Base-by-base conservation (phyloP, 2,888 invertebrate species). In the Heliconius cydno region DNA sequence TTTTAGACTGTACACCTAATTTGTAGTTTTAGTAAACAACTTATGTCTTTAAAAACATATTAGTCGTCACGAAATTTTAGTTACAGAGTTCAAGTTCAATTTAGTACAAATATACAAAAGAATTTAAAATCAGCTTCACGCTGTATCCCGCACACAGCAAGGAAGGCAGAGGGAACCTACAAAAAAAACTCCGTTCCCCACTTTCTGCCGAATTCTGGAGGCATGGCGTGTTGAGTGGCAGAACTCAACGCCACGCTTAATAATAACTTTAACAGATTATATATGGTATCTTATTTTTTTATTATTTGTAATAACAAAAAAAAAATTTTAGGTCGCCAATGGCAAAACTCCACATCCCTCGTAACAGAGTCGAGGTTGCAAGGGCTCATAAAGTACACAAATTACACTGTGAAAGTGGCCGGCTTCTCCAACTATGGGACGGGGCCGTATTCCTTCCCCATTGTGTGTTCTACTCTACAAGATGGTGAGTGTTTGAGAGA, bases 351-450 rank as follows among this genome's bases (percentile, higher is more conserved):
- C 38, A 95, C 95, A 6, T 97, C 97, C 7, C 96, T 97, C 22
- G 97, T 97, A 87, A 96, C 97, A 76, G 97, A 98, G 89, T 96
- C 97, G 13, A 97, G 97, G 85, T 91, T 98, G 77, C 97, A 97
- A 90, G 97, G 97, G 4, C 92, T 98, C 80, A 96, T 97, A 86
- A 98, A 98, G 89, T 98, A 96, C 88, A 97, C 98, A 52, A 98
- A 98, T 95, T 98, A 98, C 90, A 98, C 98, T 52, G 96, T 98
- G 85, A 96, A 97, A 90, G 97, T 98, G 25, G 95, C 98, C 84
- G 98, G 98, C 2, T 98, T 97, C 90, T 98, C 98, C 0, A 96
- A 97, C 85, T 97, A 97, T 77, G 98, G 98, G 3, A 97, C 98
- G 85, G 98, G 98, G 6, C 96, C 97, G 38, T 96, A 97, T 86